Percentiles rank a stretch among this genome's conserved stretches.
phyloP scores from a whole-genome alignment of 1,140 invertebrate genomes.

The Eriocheir sinensis region DNA sequence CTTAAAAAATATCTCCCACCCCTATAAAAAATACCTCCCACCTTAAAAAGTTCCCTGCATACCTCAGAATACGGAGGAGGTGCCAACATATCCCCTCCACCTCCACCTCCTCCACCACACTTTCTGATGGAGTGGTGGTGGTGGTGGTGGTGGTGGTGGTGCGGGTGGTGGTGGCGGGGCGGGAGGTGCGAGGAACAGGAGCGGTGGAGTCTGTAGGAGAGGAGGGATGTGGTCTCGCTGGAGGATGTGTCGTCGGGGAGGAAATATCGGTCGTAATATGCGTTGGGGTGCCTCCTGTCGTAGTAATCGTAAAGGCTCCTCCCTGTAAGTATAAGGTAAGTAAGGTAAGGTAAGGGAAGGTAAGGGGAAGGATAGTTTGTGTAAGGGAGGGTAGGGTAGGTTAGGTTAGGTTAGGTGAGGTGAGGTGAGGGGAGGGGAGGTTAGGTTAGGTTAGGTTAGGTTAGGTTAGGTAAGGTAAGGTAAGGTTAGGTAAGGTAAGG shows the following conservation, averaged over 20 bases:
- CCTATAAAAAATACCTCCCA: too few species aligned
- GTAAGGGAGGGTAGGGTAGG: too few species aligned
- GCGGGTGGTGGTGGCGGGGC: constrained; percentile 41
- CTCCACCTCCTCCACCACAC: constrained; percentile 49
- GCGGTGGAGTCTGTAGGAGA: constrained; percentile 74
- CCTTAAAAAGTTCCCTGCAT: not conserved
- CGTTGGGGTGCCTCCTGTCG: constrained; percentile 63
- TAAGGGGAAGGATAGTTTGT: too few species aligned
- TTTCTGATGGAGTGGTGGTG: constrained; percentile 69
- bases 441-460: too few species aligned
- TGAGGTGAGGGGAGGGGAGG: too few species aligned
- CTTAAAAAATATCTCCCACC: too few species aligned
- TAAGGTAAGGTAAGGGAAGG: too few species aligned
- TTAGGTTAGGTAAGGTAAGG: too few species aligned
- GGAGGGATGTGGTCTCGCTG: constrained; percentile 68
- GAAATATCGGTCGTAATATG: constrained; percentile 72
- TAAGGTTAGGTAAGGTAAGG: too few species aligned
- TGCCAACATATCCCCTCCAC: constrained; percentile 56
- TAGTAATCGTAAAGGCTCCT: constrained; percentile 70
- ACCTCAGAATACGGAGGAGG: constrained; percentile 74
- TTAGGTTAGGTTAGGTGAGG: too few species aligned
- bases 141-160: constrained; percentile 11
- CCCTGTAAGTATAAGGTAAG: too few species aligned
- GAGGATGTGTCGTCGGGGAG: constrained; percentile 69
- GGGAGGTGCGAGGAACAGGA: constrained; percentile 73